These are phyloP conservation scores for Actias luna DNA, from an alignment of 2,888 invertebrate genomes.

Conservation along the genomic window DNA sequence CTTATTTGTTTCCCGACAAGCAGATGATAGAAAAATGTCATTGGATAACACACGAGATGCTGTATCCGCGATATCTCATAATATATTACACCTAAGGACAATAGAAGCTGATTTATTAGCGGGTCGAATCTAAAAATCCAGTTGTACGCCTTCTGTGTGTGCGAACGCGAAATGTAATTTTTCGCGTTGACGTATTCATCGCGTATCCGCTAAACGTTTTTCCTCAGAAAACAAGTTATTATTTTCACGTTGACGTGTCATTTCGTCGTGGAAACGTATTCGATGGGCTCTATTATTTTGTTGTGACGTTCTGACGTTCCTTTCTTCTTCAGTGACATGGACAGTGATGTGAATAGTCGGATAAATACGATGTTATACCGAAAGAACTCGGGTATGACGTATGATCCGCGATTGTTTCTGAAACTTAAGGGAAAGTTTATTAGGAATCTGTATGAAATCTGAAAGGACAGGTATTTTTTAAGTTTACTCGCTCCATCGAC, in stretches of 20 bases:
- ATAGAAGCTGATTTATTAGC: constrained; percentile 5
- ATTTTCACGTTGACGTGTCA: background rate
- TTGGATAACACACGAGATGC: background rate
- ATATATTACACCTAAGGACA: constrained; percentile 5
- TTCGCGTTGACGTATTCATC: background rate
- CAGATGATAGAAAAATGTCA: background rate
- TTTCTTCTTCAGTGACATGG: background rate
- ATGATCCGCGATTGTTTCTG: too few species aligned
- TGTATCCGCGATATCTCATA: background rate
- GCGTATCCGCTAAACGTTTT: background rate
- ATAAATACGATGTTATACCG: too few species aligned
- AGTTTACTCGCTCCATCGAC: too few species aligned
- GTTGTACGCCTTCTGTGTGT: background rate
- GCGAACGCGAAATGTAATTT: background rate
- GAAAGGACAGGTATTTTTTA: too few species aligned
- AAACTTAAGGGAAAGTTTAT: too few species aligned
- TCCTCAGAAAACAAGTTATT: constrained; percentile 1
- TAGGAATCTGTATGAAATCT: too few species aligned
- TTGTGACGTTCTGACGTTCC: background rate
- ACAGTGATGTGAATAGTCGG: too few species aligned
- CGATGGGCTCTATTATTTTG: background rate
- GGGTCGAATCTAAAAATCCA: background rate
- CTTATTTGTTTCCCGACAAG: too few species aligned
- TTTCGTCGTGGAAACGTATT: background rate
- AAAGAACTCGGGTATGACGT: too few species aligned